Base-by-base conservation (phyloP, 2,888 invertebrate species). In the Yponomeuta cagnagella region DNA sequence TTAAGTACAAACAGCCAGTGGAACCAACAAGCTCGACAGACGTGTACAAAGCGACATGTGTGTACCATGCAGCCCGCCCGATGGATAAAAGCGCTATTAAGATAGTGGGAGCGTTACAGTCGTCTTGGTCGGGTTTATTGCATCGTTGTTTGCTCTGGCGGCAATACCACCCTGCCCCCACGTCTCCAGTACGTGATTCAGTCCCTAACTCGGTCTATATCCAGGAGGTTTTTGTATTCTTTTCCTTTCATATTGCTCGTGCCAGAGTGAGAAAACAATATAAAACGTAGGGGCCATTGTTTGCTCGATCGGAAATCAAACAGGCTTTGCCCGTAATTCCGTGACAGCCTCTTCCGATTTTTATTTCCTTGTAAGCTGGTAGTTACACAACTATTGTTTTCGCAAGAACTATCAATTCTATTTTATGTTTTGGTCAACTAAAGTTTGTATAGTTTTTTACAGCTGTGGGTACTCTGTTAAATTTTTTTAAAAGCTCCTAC, bases 71-170 rank as follows among this genome's bases (percentile, higher is more conserved):
- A 52, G 23, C 23, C n/a, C 15, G 77, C 77, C 80, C 82, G 80
- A 79, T 79, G 82, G 86, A 86, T 85, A 86, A 87, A 83, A 79
- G 83, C 78, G 79, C 83, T 84, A 85, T 87, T 86, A 85, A 82
- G 83, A 85, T 80, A 82, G 79, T 78, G 76, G 77, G 77, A 79
- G 76, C 79, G 76, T 82, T 74, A 82, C 80, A 81, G 79, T 78
- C 84, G 84, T 83, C 85, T 87, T 81, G 81, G 79, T 77, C 81
- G 80, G 82, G 84, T 87, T 89, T 90, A 89, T 90, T 90, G 88
- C 89, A 85, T 86, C 85, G 85, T 79, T 90, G 87, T 89, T 89
- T 89, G 86, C 85, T 81, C 80, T 77, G 73, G 78, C 78, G 81
- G 84, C 88, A 88, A 88, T 86, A 87, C 85, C 76, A 77, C 76